Base-by-base conservation (phyloP, 2,797 vertebrate genomes). In the Mico argentatus region DNA sequence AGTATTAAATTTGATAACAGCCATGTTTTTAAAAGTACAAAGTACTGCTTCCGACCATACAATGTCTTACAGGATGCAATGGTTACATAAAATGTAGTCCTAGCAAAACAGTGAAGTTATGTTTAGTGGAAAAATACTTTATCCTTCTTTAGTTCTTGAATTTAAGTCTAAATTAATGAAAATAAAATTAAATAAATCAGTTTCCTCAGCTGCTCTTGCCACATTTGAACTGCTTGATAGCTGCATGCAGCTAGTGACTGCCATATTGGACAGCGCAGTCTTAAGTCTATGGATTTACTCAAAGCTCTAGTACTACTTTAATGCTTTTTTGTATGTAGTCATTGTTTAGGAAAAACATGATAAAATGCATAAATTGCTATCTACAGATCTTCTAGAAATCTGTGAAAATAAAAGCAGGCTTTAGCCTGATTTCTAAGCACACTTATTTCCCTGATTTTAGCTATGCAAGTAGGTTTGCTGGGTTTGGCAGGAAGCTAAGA, bases 161-260 rank as follows among this genome's bases (percentile, higher is more conserved):
- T 87, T 92, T 92, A 94, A 88, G 75, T 95, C 19, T 88, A 94
- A 96, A 92, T 88, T 64, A 67, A 80, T 90, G 83, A 82, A 85
- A 85, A 75, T 89, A 41, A 83, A 94, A 33, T 77, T 41, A 83
- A 83, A 30, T 30, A 61, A 88, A 86, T 55, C 88, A 11, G 70
- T 93, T 81, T 59, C 17, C 46, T 93, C 36, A 72, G 26, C 48
- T 83, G 41, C 19, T 59, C 50, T 59, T 67, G 19, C 39, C 41
- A 61, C 64, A 61, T 55, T 64, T 75, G 46, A 76, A 2, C 73
- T 72, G 57, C 79, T 73, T 14, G 46, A 1, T 67, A 75, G 8
- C 33, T 61, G 82, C 57, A 36, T 79, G 44, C 44, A 26, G 59
- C 48, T 57, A 55, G 33, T 67, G 30, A 33, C 46, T 86, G 46